These are phyloP conservation scores for Pithys albifrons DNA, from an alignment of 2,113 vertebrate genomes.

Conservation along the genomic window DNA sequence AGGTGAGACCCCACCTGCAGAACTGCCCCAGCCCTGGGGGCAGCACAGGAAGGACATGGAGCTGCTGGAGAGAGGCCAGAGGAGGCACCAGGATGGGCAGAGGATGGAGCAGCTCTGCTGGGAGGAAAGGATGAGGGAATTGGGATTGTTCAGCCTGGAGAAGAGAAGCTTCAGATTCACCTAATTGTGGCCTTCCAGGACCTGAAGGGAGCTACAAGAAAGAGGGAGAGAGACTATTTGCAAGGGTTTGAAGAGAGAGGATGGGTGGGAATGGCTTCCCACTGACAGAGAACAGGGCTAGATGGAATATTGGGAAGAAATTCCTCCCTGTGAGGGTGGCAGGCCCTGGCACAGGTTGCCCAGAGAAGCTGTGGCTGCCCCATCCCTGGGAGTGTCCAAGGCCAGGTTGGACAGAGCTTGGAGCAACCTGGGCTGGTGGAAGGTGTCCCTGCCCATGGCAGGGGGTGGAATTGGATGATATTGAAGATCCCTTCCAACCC, in stretches of 20 bases:
- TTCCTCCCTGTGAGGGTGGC: rapidly evolving
- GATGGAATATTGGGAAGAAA: background rate
- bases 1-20: background rate
- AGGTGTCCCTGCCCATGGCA: background rate
- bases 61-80: background rate
- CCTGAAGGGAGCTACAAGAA: rapidly evolving
- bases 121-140: background rate
- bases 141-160: background rate
- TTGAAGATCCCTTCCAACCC: background rate
- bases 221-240: rapidly evolving
- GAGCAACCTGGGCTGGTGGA: background rate
- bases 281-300: rapidly evolving
- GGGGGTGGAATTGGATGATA: background rate
- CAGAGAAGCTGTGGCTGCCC: background rate
- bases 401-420: background rate
- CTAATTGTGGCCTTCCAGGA: rapidly evolving
- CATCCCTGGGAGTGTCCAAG: background rate
- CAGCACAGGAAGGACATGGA: background rate
- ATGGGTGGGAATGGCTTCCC: background rate
- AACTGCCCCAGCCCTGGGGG: background rate
- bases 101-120: background rate
- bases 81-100: background rate
- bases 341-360: background rate
- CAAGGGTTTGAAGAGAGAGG: background rate
- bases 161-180: background rate